Percentiles rank a stretch among this genome's conserved stretches.
Conservation (phyloP, 2,113 vertebrate genomes). For the Bambusicola thoracicus region DNA sequence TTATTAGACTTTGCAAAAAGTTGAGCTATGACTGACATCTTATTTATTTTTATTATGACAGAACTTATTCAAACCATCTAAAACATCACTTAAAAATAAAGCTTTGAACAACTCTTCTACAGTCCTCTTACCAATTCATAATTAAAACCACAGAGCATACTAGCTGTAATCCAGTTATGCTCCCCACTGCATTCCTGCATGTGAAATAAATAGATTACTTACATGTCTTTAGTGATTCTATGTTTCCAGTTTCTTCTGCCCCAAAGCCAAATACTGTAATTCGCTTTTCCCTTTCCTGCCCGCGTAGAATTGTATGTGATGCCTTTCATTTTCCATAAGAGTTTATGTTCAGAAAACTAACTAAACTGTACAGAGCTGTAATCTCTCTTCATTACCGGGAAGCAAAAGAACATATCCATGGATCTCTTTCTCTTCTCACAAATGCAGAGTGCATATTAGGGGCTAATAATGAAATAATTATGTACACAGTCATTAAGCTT, state of each 20-base stretch:
- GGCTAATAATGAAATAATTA: constrained; percentile 27
- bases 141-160: background rate
- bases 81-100: background rate
- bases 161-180: background rate
- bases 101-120: background rate
- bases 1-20: background rate
- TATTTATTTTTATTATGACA: background rate
- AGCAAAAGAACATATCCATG: background rate
- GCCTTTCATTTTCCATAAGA: background rate
- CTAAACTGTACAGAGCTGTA: background rate
- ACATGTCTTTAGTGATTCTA: background rate
- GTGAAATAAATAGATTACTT: background rate
- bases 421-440: background rate
- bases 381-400: background rate
- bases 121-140: background rate
- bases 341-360: background rate
- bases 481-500: background rate
- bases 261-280: background rate
- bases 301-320: background rate
- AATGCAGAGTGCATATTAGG: background rate
- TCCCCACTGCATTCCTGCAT: background rate
- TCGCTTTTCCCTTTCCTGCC: background rate
- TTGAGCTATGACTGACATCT: background rate
- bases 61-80: background rate
- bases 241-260: background rate